Conservation (phyloP, 2,113 vertebrate genomes). For the Pica pica region DNA sequence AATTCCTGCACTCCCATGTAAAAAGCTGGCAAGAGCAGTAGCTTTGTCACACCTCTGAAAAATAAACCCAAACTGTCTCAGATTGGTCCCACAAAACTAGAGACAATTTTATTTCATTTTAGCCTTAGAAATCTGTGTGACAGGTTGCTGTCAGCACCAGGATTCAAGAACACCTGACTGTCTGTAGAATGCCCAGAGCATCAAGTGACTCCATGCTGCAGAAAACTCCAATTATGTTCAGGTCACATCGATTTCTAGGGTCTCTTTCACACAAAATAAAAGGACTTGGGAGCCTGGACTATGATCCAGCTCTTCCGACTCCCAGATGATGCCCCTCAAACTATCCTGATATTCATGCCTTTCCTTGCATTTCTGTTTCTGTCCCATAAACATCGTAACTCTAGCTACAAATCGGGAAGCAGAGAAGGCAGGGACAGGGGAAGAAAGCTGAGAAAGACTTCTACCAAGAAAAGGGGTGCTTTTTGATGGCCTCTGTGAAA, state of each 20-base stretch:
- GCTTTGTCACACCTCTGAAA: background rate
- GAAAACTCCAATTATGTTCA: background rate
- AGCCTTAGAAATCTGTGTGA: background rate
- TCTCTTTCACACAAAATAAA: background rate
- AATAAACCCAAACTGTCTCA: background rate
- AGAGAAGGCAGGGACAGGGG: background rate
- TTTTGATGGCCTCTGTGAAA: background rate
- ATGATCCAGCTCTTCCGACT: background rate
- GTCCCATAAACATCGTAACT: background rate
- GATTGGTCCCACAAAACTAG: background rate
- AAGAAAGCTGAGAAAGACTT: background rate
- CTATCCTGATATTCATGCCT: background rate
- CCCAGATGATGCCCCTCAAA: background rate
- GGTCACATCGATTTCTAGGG: background rate
- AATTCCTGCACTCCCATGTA: background rate
- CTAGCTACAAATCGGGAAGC: background rate
- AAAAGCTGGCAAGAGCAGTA: background rate
- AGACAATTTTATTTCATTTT: background rate
- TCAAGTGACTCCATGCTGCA: background rate
- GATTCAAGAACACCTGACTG: background rate
- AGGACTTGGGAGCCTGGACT: background rate
- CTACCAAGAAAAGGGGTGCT: background rate
- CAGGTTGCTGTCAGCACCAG: background rate
- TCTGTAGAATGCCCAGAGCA: background rate
- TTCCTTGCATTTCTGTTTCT: background rate